These are phyloP conservation scores for Salarias fasciatus DNA, from an alignment of 2,797 vertebrate genomes.

Conservation along the genomic window DNA sequence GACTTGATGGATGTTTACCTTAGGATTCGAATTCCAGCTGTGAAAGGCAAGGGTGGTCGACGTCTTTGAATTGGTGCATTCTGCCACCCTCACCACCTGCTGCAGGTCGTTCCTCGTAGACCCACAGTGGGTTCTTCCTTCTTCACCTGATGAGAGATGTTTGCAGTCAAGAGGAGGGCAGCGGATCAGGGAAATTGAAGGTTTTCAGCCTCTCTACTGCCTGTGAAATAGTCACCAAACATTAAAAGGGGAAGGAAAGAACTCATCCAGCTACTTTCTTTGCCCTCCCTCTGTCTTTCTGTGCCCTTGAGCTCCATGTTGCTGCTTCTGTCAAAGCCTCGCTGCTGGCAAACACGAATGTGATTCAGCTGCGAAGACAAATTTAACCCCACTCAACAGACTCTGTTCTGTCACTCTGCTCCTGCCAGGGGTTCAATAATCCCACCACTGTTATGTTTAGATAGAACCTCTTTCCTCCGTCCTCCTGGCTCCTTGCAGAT, in stretches of 20 bases:
- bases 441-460: slow-evolving; percentile 9
- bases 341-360: slow-evolving; percentile 1
- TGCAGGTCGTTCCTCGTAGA: too few species aligned
- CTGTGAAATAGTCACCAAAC: not conserved
- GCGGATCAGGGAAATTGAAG: too few species aligned
- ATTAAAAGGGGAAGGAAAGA: not conserved
- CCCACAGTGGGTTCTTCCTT: too few species aligned
- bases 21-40: too few species aligned
- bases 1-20: too few species aligned
- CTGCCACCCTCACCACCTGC: too few species aligned
- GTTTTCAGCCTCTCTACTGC: too few species aligned
- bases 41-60: too few species aligned
- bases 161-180: too few species aligned
- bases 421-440: slow-evolving; percentile 14
- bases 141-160: too few species aligned
- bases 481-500: slow-evolving; percentile 19
- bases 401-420: not conserved
- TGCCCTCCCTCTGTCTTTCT: not conserved
- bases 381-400: slow-evolving; percentile 10
- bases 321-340: slow-evolving; percentile 7
- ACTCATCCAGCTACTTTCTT: not conserved
- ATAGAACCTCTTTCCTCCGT: slow-evolving; percentile 22
- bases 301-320: slow-evolving; percentile 2
- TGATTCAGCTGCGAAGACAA: slow-evolving; percentile 12
- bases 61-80: too few species aligned